phyloP scores from a whole-genome alignment of 2,888 invertebrate species.

The Neria commutata region DNA sequence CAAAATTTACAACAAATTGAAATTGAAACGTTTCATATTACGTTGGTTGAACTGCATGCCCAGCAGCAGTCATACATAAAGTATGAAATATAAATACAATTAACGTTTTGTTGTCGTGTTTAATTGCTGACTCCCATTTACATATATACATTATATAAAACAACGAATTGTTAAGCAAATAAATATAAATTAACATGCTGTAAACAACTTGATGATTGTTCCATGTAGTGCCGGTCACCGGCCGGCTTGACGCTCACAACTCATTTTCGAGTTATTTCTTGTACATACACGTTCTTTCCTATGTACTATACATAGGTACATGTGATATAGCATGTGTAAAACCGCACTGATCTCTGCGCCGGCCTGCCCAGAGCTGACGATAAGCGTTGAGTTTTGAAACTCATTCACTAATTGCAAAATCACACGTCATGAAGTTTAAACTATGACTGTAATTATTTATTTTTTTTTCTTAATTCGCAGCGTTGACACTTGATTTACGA shows the following conservation, averaged over 20 bases:
- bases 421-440: slow-evolving; percentile 42
- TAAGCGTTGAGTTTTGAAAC: background rate
- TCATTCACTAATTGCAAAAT: slow-evolving; percentile 29
- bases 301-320: background rate
- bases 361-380: background rate
- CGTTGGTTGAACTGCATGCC: too few species aligned
- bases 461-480: too few species aligned
- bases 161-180: too few species aligned
- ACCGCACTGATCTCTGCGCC: slow-evolving; percentile 36
- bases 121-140: too few species aligned
- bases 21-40: too few species aligned
- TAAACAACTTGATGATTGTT: background rate
- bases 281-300: slow-evolving; percentile 18
- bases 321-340: slow-evolving; percentile 30
- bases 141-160: too few species aligned
- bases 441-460: too few species aligned
- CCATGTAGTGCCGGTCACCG: slow-evolving; percentile 27
- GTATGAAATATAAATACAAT: too few species aligned
- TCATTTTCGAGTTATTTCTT: background rate
- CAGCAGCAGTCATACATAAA: too few species aligned
- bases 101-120: too few species aligned
- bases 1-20: too few species aligned
- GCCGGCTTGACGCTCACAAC: slow-evolving; percentile 36
- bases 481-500: too few species aligned
- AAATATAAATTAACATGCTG: background rate